Base-by-base conservation (phyloP, 2,888 invertebrate genomes). In the Caenorhabditis uteleia region DNA sequence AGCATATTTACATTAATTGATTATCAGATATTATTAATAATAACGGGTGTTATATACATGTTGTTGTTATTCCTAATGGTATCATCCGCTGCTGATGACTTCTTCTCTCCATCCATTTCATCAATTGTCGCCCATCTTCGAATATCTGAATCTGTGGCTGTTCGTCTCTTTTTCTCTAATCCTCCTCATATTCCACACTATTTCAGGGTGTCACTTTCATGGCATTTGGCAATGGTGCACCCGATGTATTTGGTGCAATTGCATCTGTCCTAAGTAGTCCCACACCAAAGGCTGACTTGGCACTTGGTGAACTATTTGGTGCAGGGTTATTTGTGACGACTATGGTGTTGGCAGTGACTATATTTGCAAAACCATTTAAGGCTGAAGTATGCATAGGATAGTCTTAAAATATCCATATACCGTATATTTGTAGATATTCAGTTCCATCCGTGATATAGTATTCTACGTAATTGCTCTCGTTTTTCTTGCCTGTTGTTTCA, bases 221-320 rank as follows among this genome's bases (percentile, higher is more conserved):
- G 73, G 89, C 89, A 0, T 88, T 89, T 80, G 89, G 89, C 25
- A 90, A 90, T 79, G 89, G 89, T 34, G 88, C 89, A 0, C 88
- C 89, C 2, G 90, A 90, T 82, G 86, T 90, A 48, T 89, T 89
- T 77, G 87, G 88, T 12, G 87, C 88, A 12, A 82, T 89, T 21
- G 88, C 88, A 33, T 86, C 86, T 7, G 85, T 87, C 27, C 83
- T 84, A 7, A 70, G 66, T 14, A 67, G 71, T 2, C 56, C 73
- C 20, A 56, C 56, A 20, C 82, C 81, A 3, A 85, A 86, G 71
- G 83, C 85, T 2, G 84, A 82, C 31, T 75, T 86, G 18, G 84
- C 85, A 18, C 77, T 85, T 38, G 84, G 85, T 8, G 83, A 83
- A 47, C 73, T 86, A 3, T 78, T 86, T 43, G 85, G 85, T 77